phyloP scores from a whole-genome alignment of 2,797 vertebrate species.

The Lithobates sylvaticus region DNA sequence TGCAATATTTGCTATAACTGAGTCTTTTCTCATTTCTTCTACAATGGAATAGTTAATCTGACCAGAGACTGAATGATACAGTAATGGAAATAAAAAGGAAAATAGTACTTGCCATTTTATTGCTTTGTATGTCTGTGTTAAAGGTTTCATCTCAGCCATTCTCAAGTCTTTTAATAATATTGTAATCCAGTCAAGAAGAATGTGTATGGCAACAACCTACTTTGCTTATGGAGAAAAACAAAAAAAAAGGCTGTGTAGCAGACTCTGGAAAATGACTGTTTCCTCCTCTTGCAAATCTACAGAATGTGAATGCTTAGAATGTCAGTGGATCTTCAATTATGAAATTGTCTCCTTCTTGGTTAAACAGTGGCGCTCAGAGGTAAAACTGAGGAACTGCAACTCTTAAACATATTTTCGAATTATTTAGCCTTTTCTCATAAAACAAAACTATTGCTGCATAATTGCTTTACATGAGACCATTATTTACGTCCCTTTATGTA shows the following conservation, averaged over 20 bases:
- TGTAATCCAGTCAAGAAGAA: constrained; percentile 15
- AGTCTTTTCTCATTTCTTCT: too few relatives aligned
- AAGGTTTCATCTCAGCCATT: constrained; percentile 18
- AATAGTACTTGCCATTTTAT: constrained; percentile 43
- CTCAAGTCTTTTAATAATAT: not conserved
- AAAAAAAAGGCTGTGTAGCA: too few relatives aligned
- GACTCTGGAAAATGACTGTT: not conserved
- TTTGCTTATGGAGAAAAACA: too few relatives aligned
- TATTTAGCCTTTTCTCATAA: too few relatives aligned
- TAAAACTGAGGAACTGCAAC: constrained; percentile 28
- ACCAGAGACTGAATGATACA: too few relatives aligned
- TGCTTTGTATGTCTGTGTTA: constrained; percentile 2
- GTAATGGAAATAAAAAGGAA: not conserved
- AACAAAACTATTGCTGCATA: too few relatives aligned
- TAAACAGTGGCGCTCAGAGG: constrained; percentile 60
- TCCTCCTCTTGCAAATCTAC: not conserved
- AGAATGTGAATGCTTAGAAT: constrained; percentile 49
- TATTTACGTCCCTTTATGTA: too few relatives aligned
- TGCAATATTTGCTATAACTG: too few relatives aligned
- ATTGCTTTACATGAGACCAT: too few relatives aligned
- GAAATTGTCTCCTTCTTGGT: constrained; percentile 59
- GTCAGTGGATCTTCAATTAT: not conserved
- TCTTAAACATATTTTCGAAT: too few relatives aligned
- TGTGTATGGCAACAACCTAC: too few relatives aligned
- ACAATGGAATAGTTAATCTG: too few relatives aligned